These are phyloP conservation scores for Scaptomyza parva DNA, from an alignment of 2,888 invertebrate species.

Conservation along the genomic window DNA sequence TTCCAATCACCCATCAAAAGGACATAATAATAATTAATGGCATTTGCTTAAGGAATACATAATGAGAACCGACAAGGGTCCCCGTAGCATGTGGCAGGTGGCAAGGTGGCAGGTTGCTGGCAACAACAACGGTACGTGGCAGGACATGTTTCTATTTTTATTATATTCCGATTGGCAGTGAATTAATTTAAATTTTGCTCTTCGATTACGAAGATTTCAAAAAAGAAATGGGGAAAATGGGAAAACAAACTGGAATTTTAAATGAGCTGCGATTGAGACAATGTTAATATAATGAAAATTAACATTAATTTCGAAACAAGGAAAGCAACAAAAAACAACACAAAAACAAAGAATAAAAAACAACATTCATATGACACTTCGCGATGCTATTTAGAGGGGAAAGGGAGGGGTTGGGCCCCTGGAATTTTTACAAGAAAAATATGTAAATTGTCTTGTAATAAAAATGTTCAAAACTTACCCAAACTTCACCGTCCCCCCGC, in stretches of 20 bases:
- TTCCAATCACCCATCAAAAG: constrained; percentile 71
- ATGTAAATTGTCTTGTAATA: constrained; percentile 83
- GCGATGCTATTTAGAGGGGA: too few species aligned
- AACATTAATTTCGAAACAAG: constrained; percentile 73
- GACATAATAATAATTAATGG: constrained; percentile 85
- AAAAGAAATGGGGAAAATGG: background rate
- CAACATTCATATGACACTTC: constrained; percentile 68
- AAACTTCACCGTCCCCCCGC: background rate
- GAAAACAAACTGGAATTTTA: constrained; percentile 69
- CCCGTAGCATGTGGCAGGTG: constrained; percentile 25
- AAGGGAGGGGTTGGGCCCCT: constrained; percentile 24
- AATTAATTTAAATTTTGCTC: constrained; percentile 65
- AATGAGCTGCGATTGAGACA: constrained; percentile 56
- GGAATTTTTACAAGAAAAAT: constrained; percentile 80
- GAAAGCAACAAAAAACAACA: background rate
- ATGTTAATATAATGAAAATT: constrained; percentile 77
- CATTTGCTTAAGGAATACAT: constrained; percentile 83
- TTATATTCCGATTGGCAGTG: constrained; percentile 77
- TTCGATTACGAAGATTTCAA: constrained; percentile 34
- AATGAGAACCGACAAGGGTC: constrained; percentile 74
- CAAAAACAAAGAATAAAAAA: background rate
- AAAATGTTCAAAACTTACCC: constrained; percentile 62
- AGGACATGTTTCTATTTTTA: constrained; percentile 61
- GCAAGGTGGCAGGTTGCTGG: constrained; percentile 30
- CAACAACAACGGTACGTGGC: constrained; percentile 20